A percentile compares a stretch with the other conserved stretches of the same genome.
phyloP scores from a whole-genome alignment of 2,113 vertebrate genomes.

The Polypterus senegalus region DNA sequence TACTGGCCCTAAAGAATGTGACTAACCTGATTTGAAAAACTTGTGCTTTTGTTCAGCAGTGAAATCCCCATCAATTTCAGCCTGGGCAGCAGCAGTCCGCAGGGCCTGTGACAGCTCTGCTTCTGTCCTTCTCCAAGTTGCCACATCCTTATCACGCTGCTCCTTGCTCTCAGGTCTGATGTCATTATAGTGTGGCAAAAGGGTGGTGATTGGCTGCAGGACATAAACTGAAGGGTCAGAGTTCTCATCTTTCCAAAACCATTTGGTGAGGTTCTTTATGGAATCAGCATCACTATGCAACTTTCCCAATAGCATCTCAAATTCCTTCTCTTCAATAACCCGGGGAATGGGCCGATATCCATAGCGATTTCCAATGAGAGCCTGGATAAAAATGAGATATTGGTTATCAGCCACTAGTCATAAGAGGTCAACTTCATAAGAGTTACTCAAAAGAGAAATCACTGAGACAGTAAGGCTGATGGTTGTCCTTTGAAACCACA shows the following conservation, averaged over 20 bases:
- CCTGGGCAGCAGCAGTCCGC: conserved; percentile 34
- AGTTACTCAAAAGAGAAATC: too few species aligned
- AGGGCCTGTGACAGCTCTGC: conserved; percentile 38
- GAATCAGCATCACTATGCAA: conserved; percentile 32
- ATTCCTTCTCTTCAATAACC: conserved; percentile 45
- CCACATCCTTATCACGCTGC: conserved; percentile 17
- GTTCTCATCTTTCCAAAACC: conserved; percentile 57
- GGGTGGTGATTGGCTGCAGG: conserved; percentile 51
- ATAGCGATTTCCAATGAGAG: conserved; percentile 59
- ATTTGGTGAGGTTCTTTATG: conserved; percentile 37
- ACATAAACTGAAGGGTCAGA: conserved; percentile 45
- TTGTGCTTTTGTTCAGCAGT: conserved; percentile 37
- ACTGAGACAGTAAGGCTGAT: not conserved
- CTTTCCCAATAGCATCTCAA: conserved; percentile 46
- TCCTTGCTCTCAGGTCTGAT: conserved; percentile 23
- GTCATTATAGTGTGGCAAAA: conserved; percentile 39
- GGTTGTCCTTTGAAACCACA: too few species aligned
- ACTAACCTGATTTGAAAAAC: conserved; percentile 53
- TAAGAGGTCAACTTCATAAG: too few species aligned
- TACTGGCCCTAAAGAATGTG: too few species aligned
- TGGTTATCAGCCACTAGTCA: not conserved
- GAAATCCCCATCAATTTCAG: conserved; percentile 42
- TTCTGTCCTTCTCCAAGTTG: conserved; percentile 35
- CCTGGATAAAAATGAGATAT: conserved; percentile 32
- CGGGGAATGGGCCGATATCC: conserved; percentile 45